Conservation (phyloP, 2,113 vertebrate species). For the Rattus norvegicus region DNA sequence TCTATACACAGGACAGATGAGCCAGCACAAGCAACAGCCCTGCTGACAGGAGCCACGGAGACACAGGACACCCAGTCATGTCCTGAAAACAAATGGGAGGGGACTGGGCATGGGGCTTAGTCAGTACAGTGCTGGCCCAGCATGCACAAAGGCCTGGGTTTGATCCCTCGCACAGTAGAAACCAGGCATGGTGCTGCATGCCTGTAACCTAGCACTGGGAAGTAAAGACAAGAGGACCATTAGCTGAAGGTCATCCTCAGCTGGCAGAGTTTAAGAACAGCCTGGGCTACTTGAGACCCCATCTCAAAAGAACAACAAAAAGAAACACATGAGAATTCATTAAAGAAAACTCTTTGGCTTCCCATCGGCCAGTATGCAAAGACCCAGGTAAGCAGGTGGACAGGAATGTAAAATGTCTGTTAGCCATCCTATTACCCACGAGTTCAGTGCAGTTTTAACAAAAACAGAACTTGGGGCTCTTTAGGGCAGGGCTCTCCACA, state of each 20-base stretch:
- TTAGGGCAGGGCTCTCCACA: too few species aligned
- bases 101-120: background rate
- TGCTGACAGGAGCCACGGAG: background rate
- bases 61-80: background rate
- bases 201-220: background rate
- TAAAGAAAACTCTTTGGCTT: rapidly evolving
- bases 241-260: background rate
- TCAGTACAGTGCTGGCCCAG: background rate
- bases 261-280: background rate
- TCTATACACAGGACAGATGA: background rate
- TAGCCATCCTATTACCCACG: rapidly evolving
- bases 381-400: background rate
- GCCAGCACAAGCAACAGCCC: background rate
- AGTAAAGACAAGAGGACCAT: background rate
- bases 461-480: too few species aligned
- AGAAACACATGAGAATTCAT: background rate
- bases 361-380: rapidly evolving
- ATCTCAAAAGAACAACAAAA: background rate
- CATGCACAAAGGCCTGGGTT: background rate
- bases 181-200: too few species aligned
- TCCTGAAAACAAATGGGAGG: background rate
- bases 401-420: rapidly evolving
- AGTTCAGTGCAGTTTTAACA: rapidly evolving
- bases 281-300: background rate
- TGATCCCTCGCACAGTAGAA: background rate